phyloP scores from a whole-genome alignment of 2,888 invertebrate species.

The Tenthredo livida region DNA sequence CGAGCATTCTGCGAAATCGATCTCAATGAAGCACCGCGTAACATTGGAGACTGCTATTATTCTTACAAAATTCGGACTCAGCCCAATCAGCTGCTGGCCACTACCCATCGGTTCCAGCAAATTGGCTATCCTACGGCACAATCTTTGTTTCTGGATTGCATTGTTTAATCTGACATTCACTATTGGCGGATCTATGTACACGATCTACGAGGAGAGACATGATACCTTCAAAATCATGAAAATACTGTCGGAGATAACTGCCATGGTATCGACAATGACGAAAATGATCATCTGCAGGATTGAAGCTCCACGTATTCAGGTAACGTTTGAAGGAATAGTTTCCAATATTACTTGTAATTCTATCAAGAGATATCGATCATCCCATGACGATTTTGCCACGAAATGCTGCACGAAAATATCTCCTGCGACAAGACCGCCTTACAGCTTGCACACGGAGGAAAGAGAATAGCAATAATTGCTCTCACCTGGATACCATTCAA shows the following conservation, averaged over 20 bases:
- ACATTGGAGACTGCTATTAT: neutral
- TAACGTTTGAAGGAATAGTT: conserved; percentile 19
- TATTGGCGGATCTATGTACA: neutral
- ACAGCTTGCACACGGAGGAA: neutral
- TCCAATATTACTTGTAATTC: neutral
- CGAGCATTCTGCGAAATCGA: neutral
- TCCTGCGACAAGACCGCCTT: neutral
- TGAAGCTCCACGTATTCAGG: conserved; percentile 10
- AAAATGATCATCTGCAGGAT: conserved; percentile 55
- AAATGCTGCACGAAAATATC: neutral
- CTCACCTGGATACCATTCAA: neutral
- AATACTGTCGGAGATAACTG: neutral
- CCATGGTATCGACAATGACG: neutral
- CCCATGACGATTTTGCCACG: neutral
- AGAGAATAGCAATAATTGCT: neutral
- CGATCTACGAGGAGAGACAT: neutral
- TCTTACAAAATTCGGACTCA: neutral
- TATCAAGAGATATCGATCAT: neutral
- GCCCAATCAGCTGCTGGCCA: conserved; percentile 1
- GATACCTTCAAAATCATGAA: neutral
- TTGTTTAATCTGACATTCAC: neutral
- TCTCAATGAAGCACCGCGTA: conserved; percentile 42
- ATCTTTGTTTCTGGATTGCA: neutral
- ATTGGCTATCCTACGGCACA: neutral
- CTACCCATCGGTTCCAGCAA: neutral